A percentile compares a stretch with the other conserved stretches of the same genome.
Conservation (phyloP, 2,888 invertebrate species). For the Azorinus chamasolen region DNA sequence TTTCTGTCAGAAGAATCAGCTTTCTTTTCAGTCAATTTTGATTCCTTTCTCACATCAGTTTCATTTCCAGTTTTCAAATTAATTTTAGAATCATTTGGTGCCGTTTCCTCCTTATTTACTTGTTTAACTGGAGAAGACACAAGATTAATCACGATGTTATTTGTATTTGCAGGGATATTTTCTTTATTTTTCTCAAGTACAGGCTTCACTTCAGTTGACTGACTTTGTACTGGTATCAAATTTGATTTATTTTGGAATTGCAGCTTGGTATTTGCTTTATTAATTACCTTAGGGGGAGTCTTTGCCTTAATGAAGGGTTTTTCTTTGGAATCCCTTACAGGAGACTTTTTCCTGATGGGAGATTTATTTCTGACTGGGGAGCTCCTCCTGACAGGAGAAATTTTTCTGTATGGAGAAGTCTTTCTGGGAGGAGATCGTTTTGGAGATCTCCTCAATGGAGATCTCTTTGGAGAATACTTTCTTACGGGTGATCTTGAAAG, state of each 20-base stretch:
- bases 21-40: no score
- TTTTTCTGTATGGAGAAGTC: constrained; percentile 32
- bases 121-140: constrained; percentile 14
- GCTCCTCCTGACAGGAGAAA: constrained; percentile 16
- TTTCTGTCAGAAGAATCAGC: no score
- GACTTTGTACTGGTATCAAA: no score
- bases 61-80: no score
- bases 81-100: neutral
- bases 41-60: no score
- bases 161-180: constrained; percentile 17
- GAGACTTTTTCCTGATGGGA: constrained; percentile 19
- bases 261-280: neutral
- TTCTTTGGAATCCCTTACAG: constrained; percentile 26
- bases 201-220: no score
- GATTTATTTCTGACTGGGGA: constrained; percentile 21
- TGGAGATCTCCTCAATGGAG: constrained; percentile 14
- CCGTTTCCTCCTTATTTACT: neutral
- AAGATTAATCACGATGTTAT: constrained; percentile 36
- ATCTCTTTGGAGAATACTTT: constrained; percentile 18
- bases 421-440: constrained; percentile 58
- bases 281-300: constrained; percentile 9
- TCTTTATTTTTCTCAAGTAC: constrained; percentile 2
- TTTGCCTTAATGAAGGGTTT: constrained; percentile 11
- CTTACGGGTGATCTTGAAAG: constrained; percentile 12
- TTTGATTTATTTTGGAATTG: neutral